Evolutionary conservation across 1,140 invertebrate species (phyloP).

Genomic region (Plectrocnemia conspersa): DNA sequence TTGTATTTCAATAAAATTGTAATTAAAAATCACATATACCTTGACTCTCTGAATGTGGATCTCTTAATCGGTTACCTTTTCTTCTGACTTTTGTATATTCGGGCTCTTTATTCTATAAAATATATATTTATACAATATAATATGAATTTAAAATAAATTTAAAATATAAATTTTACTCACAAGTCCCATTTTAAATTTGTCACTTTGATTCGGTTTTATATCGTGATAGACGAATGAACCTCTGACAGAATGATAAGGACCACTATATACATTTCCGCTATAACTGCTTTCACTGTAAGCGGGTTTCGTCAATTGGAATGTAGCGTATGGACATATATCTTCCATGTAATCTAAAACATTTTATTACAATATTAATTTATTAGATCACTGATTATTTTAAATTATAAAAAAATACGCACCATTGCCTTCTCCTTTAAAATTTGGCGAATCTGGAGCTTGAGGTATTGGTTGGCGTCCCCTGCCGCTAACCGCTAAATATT

Average conservation of each 20-base stretch:
- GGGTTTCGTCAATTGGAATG: slow-evolving; percentile 82
- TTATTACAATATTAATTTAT: not conserved
- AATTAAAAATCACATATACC: slow-evolving; percentile 48
- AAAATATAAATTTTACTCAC: slow-evolving; percentile 40
- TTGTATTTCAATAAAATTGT: not conserved
- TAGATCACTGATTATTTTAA: not conserved
- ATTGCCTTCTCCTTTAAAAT: slow-evolving; percentile 53
- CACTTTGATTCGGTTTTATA: slow-evolving; percentile 57
- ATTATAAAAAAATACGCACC: slow-evolving; percentile 19
- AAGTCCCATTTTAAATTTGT: slow-evolving; percentile 58
- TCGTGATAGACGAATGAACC: slow-evolving; percentile 89
- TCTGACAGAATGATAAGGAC: slow-evolving; percentile 77
- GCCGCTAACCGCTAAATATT: slow-evolving; percentile 61
- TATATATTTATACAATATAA: slow-evolving; percentile 16
- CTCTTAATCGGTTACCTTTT: slow-evolving; percentile 67
- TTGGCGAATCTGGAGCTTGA: slow-evolving; percentile 49
- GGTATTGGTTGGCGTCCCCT: slow-evolving; percentile 50
- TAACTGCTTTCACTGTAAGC: slow-evolving; percentile 83
- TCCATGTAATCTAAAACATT: slow-evolving; percentile 72
- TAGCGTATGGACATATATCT: slow-evolving; percentile 87
- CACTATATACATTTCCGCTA: slow-evolving; percentile 81
- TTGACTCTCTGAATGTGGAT: slow-evolving; percentile 76
- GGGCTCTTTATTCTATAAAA: slow-evolving; percentile 65
- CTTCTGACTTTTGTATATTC: slow-evolving; percentile 76
- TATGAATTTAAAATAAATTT: slow-evolving; percentile 1